Evolutionary conservation across 1,140 invertebrate species (phyloP).

Genomic region (Orius insidiosus): DNA sequence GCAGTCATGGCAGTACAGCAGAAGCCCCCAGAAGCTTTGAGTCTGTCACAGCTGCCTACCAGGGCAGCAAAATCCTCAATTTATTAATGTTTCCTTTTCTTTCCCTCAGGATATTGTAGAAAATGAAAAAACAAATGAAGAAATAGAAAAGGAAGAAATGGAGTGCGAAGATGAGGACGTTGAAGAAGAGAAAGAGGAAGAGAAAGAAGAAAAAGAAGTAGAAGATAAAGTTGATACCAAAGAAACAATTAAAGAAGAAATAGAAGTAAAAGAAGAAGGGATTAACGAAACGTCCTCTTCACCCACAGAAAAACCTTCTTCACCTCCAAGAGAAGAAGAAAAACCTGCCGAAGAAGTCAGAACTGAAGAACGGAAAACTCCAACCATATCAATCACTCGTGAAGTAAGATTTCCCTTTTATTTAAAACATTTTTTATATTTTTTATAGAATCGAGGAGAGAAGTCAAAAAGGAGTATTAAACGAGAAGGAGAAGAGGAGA

Average conservation of each 20-base stretch:
- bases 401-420: background rate
- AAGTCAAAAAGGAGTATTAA: slow-evolving; percentile 7
- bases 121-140: background rate
- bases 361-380: background rate
- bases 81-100: background rate
- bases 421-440: background rate
- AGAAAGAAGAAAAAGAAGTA: slow-evolving; percentile 5
- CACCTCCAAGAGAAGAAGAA: too few species aligned
- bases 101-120: background rate
- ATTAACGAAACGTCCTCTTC: background rate
- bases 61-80: too few species aligned
- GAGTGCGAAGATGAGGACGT: slow-evolving; percentile 8
- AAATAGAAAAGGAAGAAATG: slow-evolving; percentile 1
- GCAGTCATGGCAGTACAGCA: too few species aligned
- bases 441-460: slow-evolving; percentile 1
- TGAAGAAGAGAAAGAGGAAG: slow-evolving; percentile 7
- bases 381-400: slow-evolving; percentile 3
- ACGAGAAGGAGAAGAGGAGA: slow-evolving; percentile 15
- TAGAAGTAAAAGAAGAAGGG: too few species aligned
- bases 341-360: too few species aligned
- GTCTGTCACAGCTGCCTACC: too few species aligned
- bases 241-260: too few species aligned
- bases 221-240: too few species aligned
- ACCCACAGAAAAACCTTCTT: background rate
- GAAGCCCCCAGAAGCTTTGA: too few species aligned